Evolutionary conservation across 2,113 vertebrate species (phyloP).

Genomic region (Otis tarda): DNA sequence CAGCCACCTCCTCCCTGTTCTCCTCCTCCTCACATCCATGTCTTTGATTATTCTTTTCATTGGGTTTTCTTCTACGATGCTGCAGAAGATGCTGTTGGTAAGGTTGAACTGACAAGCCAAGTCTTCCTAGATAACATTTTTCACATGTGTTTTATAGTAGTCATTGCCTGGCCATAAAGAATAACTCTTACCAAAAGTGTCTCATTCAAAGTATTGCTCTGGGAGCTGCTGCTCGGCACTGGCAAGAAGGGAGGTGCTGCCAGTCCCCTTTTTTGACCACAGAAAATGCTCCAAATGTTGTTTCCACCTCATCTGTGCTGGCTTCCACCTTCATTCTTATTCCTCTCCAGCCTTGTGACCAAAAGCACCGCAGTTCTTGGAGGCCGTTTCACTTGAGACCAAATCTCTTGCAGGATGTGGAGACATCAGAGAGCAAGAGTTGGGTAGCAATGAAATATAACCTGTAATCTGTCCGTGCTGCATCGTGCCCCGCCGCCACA

Average conservation of each 20-base stretch:
- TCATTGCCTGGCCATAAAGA: not conserved
- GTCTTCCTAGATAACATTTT: not conserved
- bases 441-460: not conserved
- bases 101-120: not conserved
- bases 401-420: not conserved
- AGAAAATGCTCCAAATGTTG: not conserved
- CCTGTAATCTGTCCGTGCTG: not conserved
- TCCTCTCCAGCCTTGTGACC: not conserved
- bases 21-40: not conserved
- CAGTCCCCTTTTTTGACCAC: not conserved
- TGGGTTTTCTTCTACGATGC: not conserved
- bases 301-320: not conserved
- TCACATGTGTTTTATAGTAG: not conserved
- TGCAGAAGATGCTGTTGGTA: not conserved
- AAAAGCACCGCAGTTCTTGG: not conserved
- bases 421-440: not conserved
- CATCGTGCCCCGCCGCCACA: rapidly evolving
- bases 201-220: not conserved
- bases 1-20: not conserved
- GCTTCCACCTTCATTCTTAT: not conserved
- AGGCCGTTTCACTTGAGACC: not conserved
- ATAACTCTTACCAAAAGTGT: not conserved
- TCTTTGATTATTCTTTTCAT: not conserved
- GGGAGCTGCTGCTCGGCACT: not conserved
- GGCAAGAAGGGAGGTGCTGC: not conserved